Conservation (phyloP, 2,888 invertebrate species). For the Autographa gamma region DNA sequence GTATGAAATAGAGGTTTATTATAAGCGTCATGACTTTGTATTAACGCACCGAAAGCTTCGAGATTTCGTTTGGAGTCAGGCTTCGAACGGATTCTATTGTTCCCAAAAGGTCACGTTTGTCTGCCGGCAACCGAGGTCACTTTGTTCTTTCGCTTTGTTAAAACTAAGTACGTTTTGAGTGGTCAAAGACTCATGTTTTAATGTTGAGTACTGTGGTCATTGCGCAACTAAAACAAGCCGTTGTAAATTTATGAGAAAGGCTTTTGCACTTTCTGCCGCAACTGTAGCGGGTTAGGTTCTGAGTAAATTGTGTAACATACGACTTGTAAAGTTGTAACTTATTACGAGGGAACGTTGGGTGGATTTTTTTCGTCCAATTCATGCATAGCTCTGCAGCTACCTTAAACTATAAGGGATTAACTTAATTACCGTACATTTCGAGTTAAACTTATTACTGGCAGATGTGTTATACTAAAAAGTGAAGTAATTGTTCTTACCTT, state of each 20-base stretch:
- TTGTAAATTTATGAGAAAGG: constrained; percentile 48
- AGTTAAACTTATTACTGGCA: constrained; percentile 19
- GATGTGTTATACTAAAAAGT: constrained; percentile 44
- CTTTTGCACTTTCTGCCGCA: constrained; percentile 37
- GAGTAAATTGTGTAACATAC: constrained; percentile 40
- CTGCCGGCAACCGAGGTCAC: constrained; percentile 68
- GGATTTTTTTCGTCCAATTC: background rate
- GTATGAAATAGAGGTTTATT: constrained; percentile 16
- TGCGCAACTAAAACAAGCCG: constrained; percentile 47
- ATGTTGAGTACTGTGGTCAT: constrained; percentile 36
- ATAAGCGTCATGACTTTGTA: constrained; percentile 31
- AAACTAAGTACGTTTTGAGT: constrained; percentile 50
- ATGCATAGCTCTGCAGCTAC: background rate
- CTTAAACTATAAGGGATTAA: constrained; percentile 10
- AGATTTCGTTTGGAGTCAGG: constrained; percentile 69
- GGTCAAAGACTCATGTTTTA: constrained; percentile 55
- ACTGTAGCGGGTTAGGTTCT: constrained; percentile 39
- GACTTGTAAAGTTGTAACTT: background rate
- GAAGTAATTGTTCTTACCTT: constrained; percentile 92
- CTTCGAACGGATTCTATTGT: constrained; percentile 76
- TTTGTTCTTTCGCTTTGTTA: constrained; percentile 68
- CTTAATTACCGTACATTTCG: constrained; percentile 17
- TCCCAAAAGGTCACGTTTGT: constrained; percentile 75
- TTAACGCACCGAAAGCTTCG: constrained; percentile 75
- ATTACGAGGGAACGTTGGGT: background rate